Percentiles rank a stretch among this genome's conserved stretches.
Evolutionary conservation across 2,113 vertebrate genomes (phyloP).

Genomic region (Chloroceryle aenea): DNA sequence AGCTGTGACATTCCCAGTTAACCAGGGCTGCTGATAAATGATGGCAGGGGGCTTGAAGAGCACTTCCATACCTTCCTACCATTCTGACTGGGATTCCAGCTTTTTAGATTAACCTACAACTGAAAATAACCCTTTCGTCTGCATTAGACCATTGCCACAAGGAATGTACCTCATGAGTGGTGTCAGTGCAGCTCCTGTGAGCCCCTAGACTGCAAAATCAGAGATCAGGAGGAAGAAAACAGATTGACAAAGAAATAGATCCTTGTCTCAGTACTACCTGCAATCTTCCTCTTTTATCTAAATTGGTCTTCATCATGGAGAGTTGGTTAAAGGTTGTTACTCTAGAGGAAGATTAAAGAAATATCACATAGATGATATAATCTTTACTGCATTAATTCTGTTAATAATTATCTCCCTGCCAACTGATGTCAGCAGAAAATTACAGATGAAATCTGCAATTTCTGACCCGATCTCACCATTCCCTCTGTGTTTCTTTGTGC

Average conservation of each 20-base stretch:
- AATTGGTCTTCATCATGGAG: neutral
- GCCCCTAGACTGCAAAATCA: neutral
- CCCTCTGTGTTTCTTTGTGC: neutral
- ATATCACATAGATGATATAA: neutral
- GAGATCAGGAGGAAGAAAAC: neutral
- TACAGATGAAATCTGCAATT: neutral
- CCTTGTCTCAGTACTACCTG: neutral
- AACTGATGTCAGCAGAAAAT: neutral
- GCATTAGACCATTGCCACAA: neutral
- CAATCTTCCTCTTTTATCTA: neutral
- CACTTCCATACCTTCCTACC: neutral
- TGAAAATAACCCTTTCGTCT: neutral
- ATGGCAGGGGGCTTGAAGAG: too few species aligned
- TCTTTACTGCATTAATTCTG: neutral
- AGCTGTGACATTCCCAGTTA: too few species aligned
- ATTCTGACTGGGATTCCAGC: neutral
- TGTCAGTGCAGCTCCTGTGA: neutral
- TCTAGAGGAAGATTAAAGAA: neutral
- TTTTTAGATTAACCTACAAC: neutral
- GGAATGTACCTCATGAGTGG: neutral
- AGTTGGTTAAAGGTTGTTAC: neutral
- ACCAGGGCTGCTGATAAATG: too few species aligned
- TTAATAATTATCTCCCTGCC: conserved; percentile 35
- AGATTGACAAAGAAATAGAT: neutral
- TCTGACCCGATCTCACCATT: neutral